These are phyloP conservation scores for Monoplex corrugatus DNA, from an alignment of 2,888 invertebrate genomes.

Conservation along the genomic window DNA sequence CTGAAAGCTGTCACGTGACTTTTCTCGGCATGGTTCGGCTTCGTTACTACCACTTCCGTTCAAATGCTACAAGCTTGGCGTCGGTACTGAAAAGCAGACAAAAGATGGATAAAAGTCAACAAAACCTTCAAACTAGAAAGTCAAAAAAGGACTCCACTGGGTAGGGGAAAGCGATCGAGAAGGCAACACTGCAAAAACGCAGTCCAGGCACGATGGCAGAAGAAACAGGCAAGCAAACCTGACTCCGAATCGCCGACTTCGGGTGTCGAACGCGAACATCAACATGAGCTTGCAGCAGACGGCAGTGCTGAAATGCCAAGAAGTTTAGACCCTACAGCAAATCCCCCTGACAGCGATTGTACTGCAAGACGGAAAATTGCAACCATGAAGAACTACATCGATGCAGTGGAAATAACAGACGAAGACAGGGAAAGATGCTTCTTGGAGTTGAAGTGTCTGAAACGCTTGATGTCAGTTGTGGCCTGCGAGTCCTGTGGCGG, in stretches of 20 bases:
- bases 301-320: too few species aligned
- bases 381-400: not conserved
- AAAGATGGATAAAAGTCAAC: not conserved
- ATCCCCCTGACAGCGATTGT: too few species aligned
- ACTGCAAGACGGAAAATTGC: not conserved
- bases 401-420: not conserved
- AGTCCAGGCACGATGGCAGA: not conserved
- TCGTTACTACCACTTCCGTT: not conserved
- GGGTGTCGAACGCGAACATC: too few species aligned
- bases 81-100: too few species aligned
- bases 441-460: not conserved
- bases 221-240: not conserved
- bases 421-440: not conserved
- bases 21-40: not conserved
- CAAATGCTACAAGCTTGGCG: too few species aligned
- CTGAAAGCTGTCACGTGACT: not conserved
- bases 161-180: not conserved
- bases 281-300: too few species aligned
- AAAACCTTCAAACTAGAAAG: not conserved
- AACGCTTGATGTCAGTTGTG: not conserved
- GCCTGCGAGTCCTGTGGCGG: not conserved
- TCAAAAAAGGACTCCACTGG: slow-evolving; percentile 6
- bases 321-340: not conserved
- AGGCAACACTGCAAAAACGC: not conserved
- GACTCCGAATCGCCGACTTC: not conserved